phyloP scores from a whole-genome alignment of 2,888 invertebrate species.

The Encarsia formosa region DNA sequence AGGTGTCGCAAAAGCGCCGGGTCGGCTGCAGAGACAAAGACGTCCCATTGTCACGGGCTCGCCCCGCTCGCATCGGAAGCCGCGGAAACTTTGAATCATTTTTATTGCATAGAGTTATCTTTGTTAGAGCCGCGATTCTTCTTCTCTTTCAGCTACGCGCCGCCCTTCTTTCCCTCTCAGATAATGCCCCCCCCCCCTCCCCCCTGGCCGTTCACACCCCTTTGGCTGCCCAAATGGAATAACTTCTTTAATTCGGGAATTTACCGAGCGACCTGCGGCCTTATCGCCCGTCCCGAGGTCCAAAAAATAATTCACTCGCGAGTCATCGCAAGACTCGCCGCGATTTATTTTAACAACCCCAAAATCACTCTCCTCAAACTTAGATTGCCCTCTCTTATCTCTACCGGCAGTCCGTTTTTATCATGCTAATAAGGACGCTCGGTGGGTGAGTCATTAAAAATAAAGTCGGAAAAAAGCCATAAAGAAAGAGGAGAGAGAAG shows the following conservation, averaged over 20 bases:
- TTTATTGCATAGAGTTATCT: conserved; percentile 54
- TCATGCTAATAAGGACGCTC: not conserved
- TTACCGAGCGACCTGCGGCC: conserved; percentile 34
- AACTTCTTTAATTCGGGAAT: conserved; percentile 52
- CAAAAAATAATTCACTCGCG: conserved; percentile 17
- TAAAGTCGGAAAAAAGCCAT: no score
- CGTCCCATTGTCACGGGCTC: conserved; percentile 51
- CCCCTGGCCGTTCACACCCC: conserved; percentile 48
- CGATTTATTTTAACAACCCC: conserved; percentile 12
- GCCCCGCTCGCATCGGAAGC: conserved; percentile 51
- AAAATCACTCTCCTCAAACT: conserved; percentile 1
- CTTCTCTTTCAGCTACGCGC: conserved; percentile 51
- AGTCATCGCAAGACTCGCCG: conserved; percentile 13
- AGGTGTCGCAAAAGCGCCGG: conserved; percentile 45
- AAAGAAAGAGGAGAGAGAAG: no score
- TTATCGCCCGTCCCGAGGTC: conserved; percentile 12
- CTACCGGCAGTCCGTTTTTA: not conserved
- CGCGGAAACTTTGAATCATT: conserved; percentile 54
- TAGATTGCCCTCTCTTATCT: conserved; percentile 16
- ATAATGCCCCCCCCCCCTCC: conserved; percentile 32
- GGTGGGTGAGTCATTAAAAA: not conserved
- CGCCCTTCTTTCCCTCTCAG: conserved; percentile 36
- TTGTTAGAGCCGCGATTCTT: conserved; percentile 50
- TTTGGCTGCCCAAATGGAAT: conserved; percentile 52
- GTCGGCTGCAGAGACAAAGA: conserved; percentile 45